Base-by-base conservation (phyloP, 1,140 invertebrate genomes). In the Pararge aegeria region DNA sequence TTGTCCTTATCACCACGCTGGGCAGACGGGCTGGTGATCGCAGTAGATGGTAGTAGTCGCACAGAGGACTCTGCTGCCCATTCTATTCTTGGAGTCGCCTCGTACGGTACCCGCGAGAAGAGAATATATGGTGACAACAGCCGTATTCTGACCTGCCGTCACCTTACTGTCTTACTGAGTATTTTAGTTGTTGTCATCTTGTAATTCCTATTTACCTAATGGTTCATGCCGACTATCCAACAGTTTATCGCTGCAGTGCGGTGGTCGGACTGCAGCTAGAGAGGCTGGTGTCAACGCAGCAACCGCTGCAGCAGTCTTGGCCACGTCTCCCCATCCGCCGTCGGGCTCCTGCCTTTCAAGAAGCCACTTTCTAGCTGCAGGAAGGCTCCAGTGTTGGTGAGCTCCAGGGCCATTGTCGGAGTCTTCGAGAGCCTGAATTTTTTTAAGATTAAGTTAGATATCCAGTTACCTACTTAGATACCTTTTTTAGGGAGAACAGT, bases 311-410 rank as follows among this genome's bases (percentile, higher is more conserved):
- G 95, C 94, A 0, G 95, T 97, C 5, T 93, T 91, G 0, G 93
- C 92, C 4, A 95, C 92, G 58, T 94, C 93, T 13, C 92, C 94
- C 89, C 96, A 97, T 0, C 95, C 95, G 5, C 96, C 96, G 70
- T 96, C 94, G 0, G 92, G 79, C 18, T 92, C 91, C 84, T 97
- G 96, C 13, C 94, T 91, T 54, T 91, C 91, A n/a, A 94, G 88
- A 5, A 97, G 89, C 92, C 94, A 96, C 12, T 92, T 85, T 4
- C 94, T 90, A 1, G 95, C 95, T 0, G 94, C 93, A 0, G 95
- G 94, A 40, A 93, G 92, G 70, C 96, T 96, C 95, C 95, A 96
- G 63, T 90, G 88, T 61, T 89, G 87, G 91, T 92, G 49, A 73
- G 91, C 54, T 80, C 92, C 18, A 82, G 91, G 78, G 91, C 94